phyloP scores from a whole-genome alignment of 2,797 vertebrate genomes.

The Myotis findleyi region DNA sequence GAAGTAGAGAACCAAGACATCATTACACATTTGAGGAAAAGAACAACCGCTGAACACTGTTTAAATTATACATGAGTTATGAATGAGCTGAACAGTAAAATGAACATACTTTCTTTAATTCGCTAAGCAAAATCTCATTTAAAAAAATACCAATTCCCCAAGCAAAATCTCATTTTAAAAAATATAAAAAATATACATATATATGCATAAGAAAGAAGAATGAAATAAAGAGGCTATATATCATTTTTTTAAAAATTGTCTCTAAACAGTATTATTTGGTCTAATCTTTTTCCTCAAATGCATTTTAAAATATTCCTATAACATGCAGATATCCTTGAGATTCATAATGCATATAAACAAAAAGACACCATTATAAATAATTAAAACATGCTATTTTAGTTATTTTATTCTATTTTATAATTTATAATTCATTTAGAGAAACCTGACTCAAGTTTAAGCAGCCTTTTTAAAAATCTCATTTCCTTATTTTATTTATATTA shows the following conservation, averaged over 20 bases:
- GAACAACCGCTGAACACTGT: background rate
- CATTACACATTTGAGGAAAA: background rate
- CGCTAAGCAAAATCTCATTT: background rate
- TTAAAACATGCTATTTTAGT: background rate
- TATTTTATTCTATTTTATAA: slow-evolving; percentile 18
- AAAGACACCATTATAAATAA: background rate
- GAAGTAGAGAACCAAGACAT: background rate
- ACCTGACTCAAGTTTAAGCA: background rate
- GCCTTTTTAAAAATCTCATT: background rate
- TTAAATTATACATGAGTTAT: background rate
- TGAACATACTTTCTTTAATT: background rate
- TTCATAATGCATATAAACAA: background rate
- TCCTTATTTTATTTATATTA: slow-evolving; percentile 12
- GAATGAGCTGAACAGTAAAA: slow-evolving; percentile 23
- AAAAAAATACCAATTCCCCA: background rate
- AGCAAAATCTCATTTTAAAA: background rate
- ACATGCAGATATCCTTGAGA: background rate
- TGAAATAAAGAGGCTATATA: background rate
- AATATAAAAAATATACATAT: background rate
- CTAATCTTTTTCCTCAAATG: slow-evolving; percentile 40
- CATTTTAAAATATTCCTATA: slow-evolving; percentile 11
- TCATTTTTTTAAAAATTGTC: background rate
- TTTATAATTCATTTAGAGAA: slow-evolving; percentile 7
- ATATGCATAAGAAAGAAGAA: background rate
- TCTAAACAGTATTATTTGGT: background rate